Conservation (phyloP, 2,888 invertebrate genomes). For the Drosophila pegasa region DNA sequence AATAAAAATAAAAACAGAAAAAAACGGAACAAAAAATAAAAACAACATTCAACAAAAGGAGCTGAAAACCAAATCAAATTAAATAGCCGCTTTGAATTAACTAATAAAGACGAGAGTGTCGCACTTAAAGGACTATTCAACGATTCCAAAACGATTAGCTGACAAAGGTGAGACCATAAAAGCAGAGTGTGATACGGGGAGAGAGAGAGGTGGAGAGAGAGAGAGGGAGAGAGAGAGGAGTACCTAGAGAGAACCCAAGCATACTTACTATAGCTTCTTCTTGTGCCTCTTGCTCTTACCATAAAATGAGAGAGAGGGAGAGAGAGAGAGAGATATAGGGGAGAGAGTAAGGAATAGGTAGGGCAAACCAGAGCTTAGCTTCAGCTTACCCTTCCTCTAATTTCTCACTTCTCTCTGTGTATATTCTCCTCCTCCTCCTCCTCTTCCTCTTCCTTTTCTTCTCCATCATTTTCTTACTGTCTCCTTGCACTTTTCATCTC, state of each 20-base stretch:
- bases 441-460: too few relatives aligned
- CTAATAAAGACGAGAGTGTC: slow-evolving; percentile 49
- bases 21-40: slow-evolving; percentile 8
- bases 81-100: slow-evolving; percentile 40
- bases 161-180: slow-evolving; percentile 33
- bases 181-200: not conserved
- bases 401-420: too few relatives aligned
- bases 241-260: too few relatives aligned
- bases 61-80: slow-evolving; percentile 25
- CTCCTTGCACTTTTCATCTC: too few relatives aligned
- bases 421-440: too few relatives aligned
- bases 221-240: too few relatives aligned
- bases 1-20: slow-evolving; percentile 11
- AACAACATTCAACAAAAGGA: slow-evolving; percentile 15
- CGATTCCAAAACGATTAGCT: slow-evolving; percentile 45
- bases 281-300: too few relatives aligned
- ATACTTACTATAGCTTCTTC: too few relatives aligned
- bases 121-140: slow-evolving; percentile 17
- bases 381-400: too few relatives aligned
- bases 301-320: too few relatives aligned
- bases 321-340: not conserved
- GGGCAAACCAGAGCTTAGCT: too few relatives aligned
- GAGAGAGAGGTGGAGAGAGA: not conserved
- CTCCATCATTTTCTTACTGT: not conserved
- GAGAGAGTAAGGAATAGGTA: not conserved